Evolutionary conservation across 2,113 vertebrate genomes (phyloP), one percentile per base, ranked within the genome.

Genomic region (Eptatretus burgeri): DNA sequence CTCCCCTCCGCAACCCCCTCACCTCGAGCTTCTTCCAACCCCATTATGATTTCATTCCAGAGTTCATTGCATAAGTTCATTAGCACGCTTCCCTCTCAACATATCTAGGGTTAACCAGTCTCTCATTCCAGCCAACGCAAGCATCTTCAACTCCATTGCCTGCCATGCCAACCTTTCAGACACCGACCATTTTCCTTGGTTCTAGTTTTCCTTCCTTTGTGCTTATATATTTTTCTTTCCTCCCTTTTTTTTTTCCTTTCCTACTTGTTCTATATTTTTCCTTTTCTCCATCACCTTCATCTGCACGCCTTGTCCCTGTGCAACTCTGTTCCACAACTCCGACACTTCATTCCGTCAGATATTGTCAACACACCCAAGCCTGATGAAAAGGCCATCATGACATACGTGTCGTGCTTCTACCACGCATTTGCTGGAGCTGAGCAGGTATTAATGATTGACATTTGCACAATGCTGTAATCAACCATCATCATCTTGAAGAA

Each of bases 291-390:
- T 63, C 12, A 52, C 17, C 2, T 62, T 62, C 49, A 19, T 63
- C 27, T 41, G 27, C 27, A 41, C 27, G 27, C 27, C 27, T 7
- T 41, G 27, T 41, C 27, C 27, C 27, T 41, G 27, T 41, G 27
- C 27, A 41, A 41, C 27, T 41, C 27, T 41, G 27, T 41, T 41
- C 27, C 27, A 41, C 27, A 41, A 41, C 27, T 41, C 27, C 27
- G 27, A 41, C 27, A 41, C 27, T 41, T 7, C 27, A 41, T 41
- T 41, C 27, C 27, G 7, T 41, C 27, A 96, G 91, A 96, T 76
- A 96, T 96, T 77, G 81, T 96, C 74, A 96, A 83, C 74, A 95
- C 91, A 70, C 86, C 91, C 65, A 96, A 96, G 74, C 91, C 91
- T 0, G 91, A 96, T 68, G 87, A 96, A 73, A 81, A 88, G 82